phyloP scores from a whole-genome alignment of 2,113 vertebrate genomes.

The Cariama cristata region DNA sequence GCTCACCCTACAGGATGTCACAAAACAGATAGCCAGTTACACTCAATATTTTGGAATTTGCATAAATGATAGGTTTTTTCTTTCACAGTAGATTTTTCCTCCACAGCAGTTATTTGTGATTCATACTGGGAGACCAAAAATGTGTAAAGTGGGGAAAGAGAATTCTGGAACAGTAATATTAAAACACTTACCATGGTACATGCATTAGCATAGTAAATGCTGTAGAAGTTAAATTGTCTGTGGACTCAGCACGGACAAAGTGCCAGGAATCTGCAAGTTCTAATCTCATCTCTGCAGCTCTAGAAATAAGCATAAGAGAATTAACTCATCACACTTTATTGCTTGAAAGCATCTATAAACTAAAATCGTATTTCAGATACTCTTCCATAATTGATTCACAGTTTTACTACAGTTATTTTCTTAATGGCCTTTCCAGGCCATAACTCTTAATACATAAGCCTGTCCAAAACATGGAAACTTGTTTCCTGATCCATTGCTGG shows the following conservation, averaged over 20 bases:
- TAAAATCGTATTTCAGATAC: slow-evolving; percentile 65
- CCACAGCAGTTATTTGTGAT: slow-evolving; percentile 49
- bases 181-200: not conserved
- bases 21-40: slow-evolving; percentile 31
- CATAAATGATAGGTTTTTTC: slow-evolving; percentile 53
- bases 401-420: slow-evolving; percentile 59
- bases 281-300: slow-evolving; percentile 63
- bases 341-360: slow-evolving; percentile 70
- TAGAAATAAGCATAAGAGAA: slow-evolving; percentile 72
- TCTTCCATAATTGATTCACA: slow-evolving; percentile 53
- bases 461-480: slow-evolving; percentile 19
- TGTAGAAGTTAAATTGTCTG: slow-evolving; percentile 2
- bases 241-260: not conserved
- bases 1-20: not conserved
- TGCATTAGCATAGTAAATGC: not conserved
- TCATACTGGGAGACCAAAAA: slow-evolving; percentile 50
- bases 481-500: not conserved
- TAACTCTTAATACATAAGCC: slow-evolving; percentile 37
- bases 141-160: not conserved
- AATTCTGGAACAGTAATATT: slow-evolving; percentile 3
- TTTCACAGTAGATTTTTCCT: slow-evolving; percentile 46
- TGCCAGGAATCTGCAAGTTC: slow-evolving; percentile 52
- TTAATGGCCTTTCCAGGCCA: slow-evolving; percentile 52
- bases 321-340: slow-evolving; percentile 74
- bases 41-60: slow-evolving; percentile 56